These are phyloP conservation scores for Polydrusus tereticollis DNA, from an alignment of 2,888 invertebrate species.

Conservation along the genomic window DNA sequence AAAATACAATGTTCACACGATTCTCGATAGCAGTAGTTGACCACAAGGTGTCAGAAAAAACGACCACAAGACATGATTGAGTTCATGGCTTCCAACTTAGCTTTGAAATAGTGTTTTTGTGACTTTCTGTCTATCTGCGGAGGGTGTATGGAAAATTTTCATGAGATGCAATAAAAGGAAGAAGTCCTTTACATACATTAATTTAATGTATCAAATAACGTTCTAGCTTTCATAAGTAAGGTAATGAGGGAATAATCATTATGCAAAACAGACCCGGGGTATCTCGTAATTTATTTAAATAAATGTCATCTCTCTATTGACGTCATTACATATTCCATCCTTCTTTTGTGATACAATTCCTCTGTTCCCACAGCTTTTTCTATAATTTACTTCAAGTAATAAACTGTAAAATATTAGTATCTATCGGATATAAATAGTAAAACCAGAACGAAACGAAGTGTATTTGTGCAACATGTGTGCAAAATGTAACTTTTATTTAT, in stretches of 20 bases:
- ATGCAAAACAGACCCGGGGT: no score
- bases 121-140: no score
- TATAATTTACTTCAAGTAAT: neutral
- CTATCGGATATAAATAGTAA: constrained; percentile 4
- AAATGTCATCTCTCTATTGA: no score
- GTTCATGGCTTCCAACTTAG: constrained; percentile 40
- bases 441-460: constrained; percentile 30
- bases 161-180: neutral
- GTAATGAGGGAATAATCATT: no score
- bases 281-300: no score
- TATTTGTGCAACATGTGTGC: constrained; percentile 41
- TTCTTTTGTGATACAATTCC: no score
- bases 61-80: constrained; percentile 41
- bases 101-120: constrained; percentile 33
- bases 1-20: constrained; percentile 42
- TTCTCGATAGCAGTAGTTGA: constrained; percentile 43
- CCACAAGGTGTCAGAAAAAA: constrained; percentile 44
- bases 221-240: no score
- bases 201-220: no score
- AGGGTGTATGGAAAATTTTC: neutral
- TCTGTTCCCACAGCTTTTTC: no score
- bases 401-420: neutral
- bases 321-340: no score
- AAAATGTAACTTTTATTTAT: constrained; percentile 42
- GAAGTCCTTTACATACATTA: no score